phyloP scores from a whole-genome alignment of 1,140 invertebrate genomes.

The Eupeodes corollae region DNA sequence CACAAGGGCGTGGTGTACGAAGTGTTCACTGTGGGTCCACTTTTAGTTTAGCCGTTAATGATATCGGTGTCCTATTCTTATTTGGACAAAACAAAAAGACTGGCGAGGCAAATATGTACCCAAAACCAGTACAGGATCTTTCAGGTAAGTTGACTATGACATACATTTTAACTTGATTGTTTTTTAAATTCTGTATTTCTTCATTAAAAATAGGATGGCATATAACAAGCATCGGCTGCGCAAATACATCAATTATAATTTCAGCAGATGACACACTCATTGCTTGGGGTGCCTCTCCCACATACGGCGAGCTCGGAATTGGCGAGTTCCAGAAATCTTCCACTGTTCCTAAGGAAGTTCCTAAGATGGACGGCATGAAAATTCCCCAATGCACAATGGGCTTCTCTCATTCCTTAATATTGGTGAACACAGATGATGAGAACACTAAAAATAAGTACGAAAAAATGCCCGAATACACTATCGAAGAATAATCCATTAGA shows the following conservation, averaged over 20 bases:
- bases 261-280: slow-evolving; percentile 83
- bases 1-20: slow-evolving; percentile 66
- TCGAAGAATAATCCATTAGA: slow-evolving; percentile 25
- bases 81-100: slow-evolving; percentile 86
- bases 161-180: background rate
- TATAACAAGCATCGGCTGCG: slow-evolving; percentile 68
- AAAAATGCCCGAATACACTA: slow-evolving; percentile 39
- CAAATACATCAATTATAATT: slow-evolving; percentile 71
- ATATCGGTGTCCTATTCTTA: slow-evolving; percentile 65
- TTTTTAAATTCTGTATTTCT: background rate
- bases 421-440: slow-evolving; percentile 41
- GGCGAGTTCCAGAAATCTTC: slow-evolving; percentile 81
- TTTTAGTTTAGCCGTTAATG: slow-evolving; percentile 72
- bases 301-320: slow-evolving; percentile 83
- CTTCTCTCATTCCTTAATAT: slow-evolving; percentile 65
- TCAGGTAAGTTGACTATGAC: slow-evolving; percentile 41
- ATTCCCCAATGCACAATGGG: slow-evolving; percentile 73
- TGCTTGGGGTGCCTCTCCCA: slow-evolving; percentile 82
- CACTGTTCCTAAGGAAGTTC: slow-evolving; percentile 80
- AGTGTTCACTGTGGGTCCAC: slow-evolving; percentile 74
- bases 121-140: slow-evolving; percentile 85
- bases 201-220: slow-evolving; percentile 65
- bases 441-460: slow-evolving; percentile 41
- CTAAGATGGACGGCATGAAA: slow-evolving; percentile 67
- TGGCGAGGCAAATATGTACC: slow-evolving; percentile 93